phyloP scores from a whole-genome alignment of 2,113 vertebrate species.

The Falcunculus frontatus region DNA sequence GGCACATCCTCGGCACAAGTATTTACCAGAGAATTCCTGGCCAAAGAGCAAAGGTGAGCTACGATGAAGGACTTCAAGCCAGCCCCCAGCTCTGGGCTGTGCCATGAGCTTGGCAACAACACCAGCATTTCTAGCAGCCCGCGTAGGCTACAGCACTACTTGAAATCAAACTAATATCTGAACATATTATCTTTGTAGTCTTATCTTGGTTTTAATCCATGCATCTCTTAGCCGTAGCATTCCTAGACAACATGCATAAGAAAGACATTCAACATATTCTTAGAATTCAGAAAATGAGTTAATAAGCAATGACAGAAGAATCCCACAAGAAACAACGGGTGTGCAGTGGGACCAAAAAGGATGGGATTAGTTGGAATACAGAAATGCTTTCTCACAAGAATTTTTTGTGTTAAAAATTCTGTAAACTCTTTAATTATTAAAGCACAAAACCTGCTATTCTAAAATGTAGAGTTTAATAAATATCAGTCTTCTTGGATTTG shows the following conservation, averaged over 20 bases:
- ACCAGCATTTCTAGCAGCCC: background rate
- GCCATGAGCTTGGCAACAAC: background rate
- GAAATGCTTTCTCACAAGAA: background rate
- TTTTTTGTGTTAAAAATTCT: background rate
- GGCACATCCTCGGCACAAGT: background rate
- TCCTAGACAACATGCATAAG: background rate
- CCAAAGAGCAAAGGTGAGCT: background rate
- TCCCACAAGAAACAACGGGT: background rate
- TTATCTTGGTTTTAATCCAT: background rate
- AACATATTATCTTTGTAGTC: background rate
- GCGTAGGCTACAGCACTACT: background rate
- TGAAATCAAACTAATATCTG: background rate
- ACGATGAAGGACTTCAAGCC: background rate
- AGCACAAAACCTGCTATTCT: background rate
- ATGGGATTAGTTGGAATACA: background rate
- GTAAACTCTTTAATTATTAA: background rate
- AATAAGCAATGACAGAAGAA: background rate
- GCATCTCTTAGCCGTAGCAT: background rate
- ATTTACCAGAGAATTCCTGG: background rate
- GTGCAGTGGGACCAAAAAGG: background rate
- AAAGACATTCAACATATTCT: background rate
- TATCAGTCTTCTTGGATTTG: background rate
- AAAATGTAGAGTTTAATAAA: conserved; percentile 2
- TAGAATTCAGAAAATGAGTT: background rate
- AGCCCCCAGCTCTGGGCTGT: background rate